Evolutionary conservation across 2,797 vertebrate species (phyloP), one percentile per base, ranked within the genome.

Genomic region (Paguma larvata): DNA sequence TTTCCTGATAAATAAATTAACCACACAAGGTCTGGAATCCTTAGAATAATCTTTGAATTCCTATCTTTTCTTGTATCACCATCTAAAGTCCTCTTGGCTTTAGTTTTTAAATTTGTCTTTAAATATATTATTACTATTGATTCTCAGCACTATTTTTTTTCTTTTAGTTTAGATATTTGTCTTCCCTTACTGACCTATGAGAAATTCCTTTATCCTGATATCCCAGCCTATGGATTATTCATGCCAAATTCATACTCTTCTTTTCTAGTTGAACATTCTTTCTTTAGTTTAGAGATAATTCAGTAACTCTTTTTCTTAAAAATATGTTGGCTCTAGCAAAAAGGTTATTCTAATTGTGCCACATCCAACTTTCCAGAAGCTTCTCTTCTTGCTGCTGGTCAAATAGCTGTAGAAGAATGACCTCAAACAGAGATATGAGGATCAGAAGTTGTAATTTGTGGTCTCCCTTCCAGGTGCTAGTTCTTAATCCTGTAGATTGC

Each of bases 51-150:
- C 11, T 93, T 46, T 65, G 3, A 59, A 83, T 41, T 82, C 30
- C 41, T 2, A 34, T 4, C 10, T 38, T 67, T 90, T 56, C 15
- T n/a, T 67, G 62, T 32, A 51, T 25, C 3, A 46, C 38, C 13
- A 56, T 70, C 19, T 21, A 85, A 72, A 72, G 30, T 4, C 12
- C 51, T 14, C 3, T 59, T 85, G 10, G 10, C 19, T 72, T 87
- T 70, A 30, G 68, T 92, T 80, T 62, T 94, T 94, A 82, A 77
- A 80, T 48, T 80, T 63, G 7, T 62, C 25, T 82, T 5, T 44
- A 65, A 65, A 68, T 41, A 5, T 15, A 30, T 59, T 27, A 41
- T 4, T 73, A 4, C 44, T 51, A 3, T 21, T 83, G n/a, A 95
- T 56, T 84, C 32, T 38, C 51, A 78, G 5, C 23, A n/a, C 13